Evolutionary conservation across 1,140 invertebrate genomes (phyloP).

Genomic region (Medauroidea extradentata): DNA sequence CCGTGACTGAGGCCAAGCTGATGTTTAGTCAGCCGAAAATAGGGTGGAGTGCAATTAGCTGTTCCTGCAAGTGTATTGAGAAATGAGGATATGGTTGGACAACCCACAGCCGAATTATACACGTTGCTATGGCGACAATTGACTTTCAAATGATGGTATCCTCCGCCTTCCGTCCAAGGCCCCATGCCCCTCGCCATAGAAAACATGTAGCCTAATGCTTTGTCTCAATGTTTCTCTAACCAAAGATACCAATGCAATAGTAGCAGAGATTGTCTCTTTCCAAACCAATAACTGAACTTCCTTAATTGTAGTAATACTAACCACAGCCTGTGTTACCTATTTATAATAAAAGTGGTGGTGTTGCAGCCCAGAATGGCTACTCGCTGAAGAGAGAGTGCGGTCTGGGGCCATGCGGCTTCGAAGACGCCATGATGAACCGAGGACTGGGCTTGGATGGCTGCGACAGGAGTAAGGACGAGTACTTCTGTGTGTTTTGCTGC

Average conservation of each 20-base stretch:
- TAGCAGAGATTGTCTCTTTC: background rate
- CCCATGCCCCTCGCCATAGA: no score
- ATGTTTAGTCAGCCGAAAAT: no score
- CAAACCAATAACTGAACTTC: background rate
- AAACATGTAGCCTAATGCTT: background rate
- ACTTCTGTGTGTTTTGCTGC: conserved; percentile 43
- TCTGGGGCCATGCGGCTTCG: conserved; percentile 48
- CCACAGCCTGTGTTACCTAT: background rate
- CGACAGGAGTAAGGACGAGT: conserved; percentile 42
- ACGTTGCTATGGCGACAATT: no score
- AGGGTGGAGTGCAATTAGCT: no score
- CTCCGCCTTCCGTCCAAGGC: background rate
- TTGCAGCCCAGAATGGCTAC: conserved; percentile 41
- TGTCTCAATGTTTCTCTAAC: background rate
- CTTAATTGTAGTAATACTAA: background rate
- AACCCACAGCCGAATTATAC: no score
- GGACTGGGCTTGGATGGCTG: conserved; percentile 45
- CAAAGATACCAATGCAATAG: conserved; percentile 1
- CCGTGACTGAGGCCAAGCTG: no score
- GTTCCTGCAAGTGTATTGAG: no score
- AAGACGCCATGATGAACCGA: conserved; percentile 40
- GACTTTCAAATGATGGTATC: no score
- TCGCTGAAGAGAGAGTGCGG: conserved; percentile 47
- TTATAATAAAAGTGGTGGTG: conserved; percentile 16
- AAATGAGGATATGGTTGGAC: no score